Percentiles rank a stretch among this genome's conserved stretches.
Conservation (phyloP, 2,113 vertebrate genomes). For the Oreochromis tanganicae region DNA sequence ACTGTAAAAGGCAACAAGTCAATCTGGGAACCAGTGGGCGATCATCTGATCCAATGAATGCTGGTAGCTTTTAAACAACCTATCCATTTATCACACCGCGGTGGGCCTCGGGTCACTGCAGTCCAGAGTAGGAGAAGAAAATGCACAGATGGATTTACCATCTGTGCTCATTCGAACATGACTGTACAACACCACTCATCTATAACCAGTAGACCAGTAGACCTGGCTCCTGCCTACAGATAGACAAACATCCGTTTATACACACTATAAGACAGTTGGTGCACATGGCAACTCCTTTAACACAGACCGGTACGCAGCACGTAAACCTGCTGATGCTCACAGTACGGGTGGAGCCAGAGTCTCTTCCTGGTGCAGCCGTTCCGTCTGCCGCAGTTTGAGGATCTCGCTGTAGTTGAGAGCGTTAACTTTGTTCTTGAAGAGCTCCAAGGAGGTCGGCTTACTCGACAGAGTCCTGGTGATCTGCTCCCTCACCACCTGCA, state of each 20-base stretch:
- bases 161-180: background rate
- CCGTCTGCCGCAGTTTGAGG: slow-evolving; percentile 90
- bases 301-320: background rate
- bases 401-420: slow-evolving; percentile 91
- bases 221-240: background rate
- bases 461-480: slow-evolving; percentile 87
- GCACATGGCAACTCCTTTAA: background rate
- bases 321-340: slow-evolving; percentile 67
- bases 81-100: rapidly evolving
- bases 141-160: background rate
- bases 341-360: slow-evolving; percentile 87
- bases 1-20: background rate
- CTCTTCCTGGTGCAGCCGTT: slow-evolving; percentile 93
- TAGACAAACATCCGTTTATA: background rate
- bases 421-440: slow-evolving; percentile 92
- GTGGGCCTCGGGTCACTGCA: background rate
- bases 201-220: background rate
- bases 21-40: background rate
- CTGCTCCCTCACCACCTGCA: slow-evolving; percentile 97
- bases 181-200: background rate
- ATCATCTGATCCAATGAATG: rapidly evolving
- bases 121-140: background rate
- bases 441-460: slow-evolving; percentile 91
- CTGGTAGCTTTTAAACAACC: background rate
- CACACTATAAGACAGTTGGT: background rate